Percentiles rank a stretch among this genome's conserved stretches.
phyloP scores from a whole-genome alignment of 2,797 vertebrate species.

The Muscicapa comitata region DNA sequence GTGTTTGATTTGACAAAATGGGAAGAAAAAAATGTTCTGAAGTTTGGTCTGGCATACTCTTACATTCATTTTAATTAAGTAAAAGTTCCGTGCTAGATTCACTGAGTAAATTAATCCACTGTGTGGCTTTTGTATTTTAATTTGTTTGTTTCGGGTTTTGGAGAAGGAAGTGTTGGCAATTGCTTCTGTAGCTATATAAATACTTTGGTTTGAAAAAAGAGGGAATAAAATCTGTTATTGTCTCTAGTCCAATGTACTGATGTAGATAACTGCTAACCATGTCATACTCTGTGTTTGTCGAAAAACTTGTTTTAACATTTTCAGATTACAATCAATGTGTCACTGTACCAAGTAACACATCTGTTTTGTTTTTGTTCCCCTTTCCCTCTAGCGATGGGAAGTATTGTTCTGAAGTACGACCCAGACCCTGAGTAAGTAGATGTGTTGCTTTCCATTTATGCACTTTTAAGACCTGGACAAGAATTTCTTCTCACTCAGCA shows the following conservation, averaged over 20 bases:
- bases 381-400: constrained; percentile 86
- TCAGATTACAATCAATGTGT: background rate
- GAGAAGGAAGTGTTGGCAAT: background rate
- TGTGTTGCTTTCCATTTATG: background rate
- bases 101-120: background rate
- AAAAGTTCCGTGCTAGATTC: background rate
- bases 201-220: background rate
- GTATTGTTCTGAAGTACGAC: constrained; percentile 91
- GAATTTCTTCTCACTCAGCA: background rate
- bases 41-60: background rate
- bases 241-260: background rate
- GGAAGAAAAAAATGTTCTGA: background rate
- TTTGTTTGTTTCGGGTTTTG: background rate
- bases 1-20: background rate
- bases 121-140: background rate
- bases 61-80: background rate
- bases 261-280: background rate
- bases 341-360: background rate
- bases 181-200: background rate
- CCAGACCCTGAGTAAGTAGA: constrained; percentile 88
- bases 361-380: background rate
- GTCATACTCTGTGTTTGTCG: background rate
- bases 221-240: background rate
- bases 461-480: background rate
- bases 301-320: background rate